These are phyloP conservation scores for Tinea semifulvella DNA, from an alignment of 2,888 invertebrate species.

Conservation along the genomic window DNA sequence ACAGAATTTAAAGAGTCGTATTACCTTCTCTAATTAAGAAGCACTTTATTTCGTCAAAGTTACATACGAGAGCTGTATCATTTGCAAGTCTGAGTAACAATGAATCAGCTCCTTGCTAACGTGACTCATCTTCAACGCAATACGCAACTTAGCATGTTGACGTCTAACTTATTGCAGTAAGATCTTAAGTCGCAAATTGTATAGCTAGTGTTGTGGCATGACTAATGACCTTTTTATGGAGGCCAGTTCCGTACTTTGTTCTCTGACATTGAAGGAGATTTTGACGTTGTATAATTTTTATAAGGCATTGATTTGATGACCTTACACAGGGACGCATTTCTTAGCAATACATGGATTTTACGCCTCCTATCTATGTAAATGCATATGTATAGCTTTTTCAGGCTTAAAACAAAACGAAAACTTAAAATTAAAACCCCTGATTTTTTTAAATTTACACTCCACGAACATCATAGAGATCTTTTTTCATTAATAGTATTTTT, in stretches of 20 bases:
- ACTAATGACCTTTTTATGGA: slow-evolving; percentile 11
- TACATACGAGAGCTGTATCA: background rate
- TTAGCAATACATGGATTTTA: too few species aligned
- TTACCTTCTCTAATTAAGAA: background rate
- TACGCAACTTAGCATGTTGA: background rate
- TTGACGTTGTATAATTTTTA: slow-evolving; percentile 4
- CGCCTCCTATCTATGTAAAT: too few species aligned
- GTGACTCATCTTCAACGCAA: slow-evolving; percentile 4
- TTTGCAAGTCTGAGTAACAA: slow-evolving; percentile 1
- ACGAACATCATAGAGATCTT: too few species aligned
- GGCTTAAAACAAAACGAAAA: too few species aligned
- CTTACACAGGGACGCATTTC: too few species aligned
- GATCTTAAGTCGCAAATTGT: slow-evolving; percentile 4
- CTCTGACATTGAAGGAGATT: slow-evolving; percentile 13
- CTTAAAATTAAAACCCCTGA: too few species aligned
- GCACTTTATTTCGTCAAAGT: background rate
- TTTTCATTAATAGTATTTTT: too few species aligned
- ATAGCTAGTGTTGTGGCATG: slow-evolving; percentile 3
- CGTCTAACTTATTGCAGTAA: background rate
- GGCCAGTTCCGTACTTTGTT: slow-evolving; percentile 14
- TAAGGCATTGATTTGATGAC: background rate
- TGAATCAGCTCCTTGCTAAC: slow-evolving; percentile 8
- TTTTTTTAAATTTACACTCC: too few species aligned
- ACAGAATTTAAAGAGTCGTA: too few species aligned
- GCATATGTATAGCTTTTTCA: too few species aligned